Evolutionary conservation across 2,888 invertebrate species (phyloP).

Genomic region (Synanthedon formicaeformis): DNA sequence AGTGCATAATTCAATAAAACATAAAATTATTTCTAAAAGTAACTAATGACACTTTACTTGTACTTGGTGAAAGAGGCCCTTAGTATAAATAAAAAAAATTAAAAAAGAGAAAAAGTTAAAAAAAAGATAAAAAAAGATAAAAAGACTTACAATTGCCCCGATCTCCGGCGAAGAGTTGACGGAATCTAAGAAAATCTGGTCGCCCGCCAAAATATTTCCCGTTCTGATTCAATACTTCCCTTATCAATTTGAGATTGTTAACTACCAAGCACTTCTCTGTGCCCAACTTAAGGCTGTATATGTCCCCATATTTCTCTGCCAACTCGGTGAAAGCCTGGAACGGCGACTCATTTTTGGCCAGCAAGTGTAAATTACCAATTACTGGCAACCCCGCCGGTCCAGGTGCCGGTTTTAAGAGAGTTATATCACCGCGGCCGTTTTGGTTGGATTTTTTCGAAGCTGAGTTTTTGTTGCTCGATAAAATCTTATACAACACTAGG

Average conservation of each 20-base stretch:
- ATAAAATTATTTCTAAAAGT: no score
- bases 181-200: conserved; percentile 84
- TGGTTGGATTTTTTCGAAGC: conserved; percentile 24
- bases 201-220: conserved; percentile 86
- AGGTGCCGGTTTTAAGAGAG: conserved; percentile 61
- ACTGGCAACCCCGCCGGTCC: conserved; percentile 77
- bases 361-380: conserved; percentile 77
- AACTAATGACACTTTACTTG: no score
- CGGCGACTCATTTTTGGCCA: conserved; percentile 74
- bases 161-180: conserved; percentile 86
- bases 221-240: conserved; percentile 82
- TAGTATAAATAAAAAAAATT: no score
- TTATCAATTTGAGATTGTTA: conserved; percentile 77
- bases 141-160: conserved; percentile 86
- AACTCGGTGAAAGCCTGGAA: conserved; percentile 80
- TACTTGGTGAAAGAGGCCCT: no score
- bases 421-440: conserved; percentile 23
- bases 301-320: conserved; percentile 77
- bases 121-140: neutral
- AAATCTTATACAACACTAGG: conserved; percentile 39
- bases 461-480: conserved; percentile 24
- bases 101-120: no score
- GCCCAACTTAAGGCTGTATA: conserved; percentile 78
- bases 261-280: conserved; percentile 78
- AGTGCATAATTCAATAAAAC: no score